These are phyloP conservation scores for Myripristis murdjan DNA, from an alignment of 2,797 vertebrate genomes.

Conservation along the genomic window DNA sequence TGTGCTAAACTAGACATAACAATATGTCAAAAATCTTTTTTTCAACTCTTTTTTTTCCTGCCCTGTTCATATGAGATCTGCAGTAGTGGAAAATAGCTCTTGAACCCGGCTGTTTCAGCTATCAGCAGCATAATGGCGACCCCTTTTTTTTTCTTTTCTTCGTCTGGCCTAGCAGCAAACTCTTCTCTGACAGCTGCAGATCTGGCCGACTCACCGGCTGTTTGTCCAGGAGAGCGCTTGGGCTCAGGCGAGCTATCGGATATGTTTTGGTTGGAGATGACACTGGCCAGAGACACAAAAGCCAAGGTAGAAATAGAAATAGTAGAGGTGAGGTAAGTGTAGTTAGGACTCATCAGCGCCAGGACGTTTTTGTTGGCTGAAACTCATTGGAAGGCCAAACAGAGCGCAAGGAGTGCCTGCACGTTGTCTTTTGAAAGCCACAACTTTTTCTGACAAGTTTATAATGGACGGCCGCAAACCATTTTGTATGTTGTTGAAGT, in stretches of 20 bases:
- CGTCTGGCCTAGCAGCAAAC: slow-evolving; percentile 32
- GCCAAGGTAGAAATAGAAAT: slow-evolving; percentile 33
- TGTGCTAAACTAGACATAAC: not conserved
- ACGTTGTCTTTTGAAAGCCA: slow-evolving; percentile 44
- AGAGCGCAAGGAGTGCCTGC: slow-evolving; percentile 33
- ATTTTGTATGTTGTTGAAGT: slow-evolving; percentile 44
- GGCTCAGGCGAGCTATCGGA: slow-evolving; percentile 45
- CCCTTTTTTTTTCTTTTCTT: slow-evolving; percentile 17
- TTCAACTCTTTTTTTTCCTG: slow-evolving; percentile 17
- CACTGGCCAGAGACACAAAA: slow-evolving; percentile 48
- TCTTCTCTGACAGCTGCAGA: slow-evolving; percentile 61
- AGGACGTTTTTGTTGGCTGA: slow-evolving; percentile 11
- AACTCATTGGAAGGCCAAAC: slow-evolving; percentile 21
- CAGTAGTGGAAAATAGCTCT: slow-evolving; percentile 42
- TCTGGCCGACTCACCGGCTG: slow-evolving; percentile 51
- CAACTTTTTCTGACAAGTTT: slow-evolving; percentile 47
- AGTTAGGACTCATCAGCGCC: slow-evolving; percentile 22
- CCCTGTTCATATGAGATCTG: slow-evolving; percentile 49
- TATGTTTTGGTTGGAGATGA: slow-evolving; percentile 67
- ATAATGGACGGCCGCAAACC: slow-evolving; percentile 32
- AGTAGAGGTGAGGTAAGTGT: slow-evolving; percentile 23
- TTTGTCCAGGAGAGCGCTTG: slow-evolving; percentile 56
- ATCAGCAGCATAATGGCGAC: slow-evolving; percentile 43
- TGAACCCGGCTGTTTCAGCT: slow-evolving; percentile 48
- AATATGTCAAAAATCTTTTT: not conserved